phyloP scores from a whole-genome alignment of 2,888 invertebrate genomes.

The Pharmacophagus antenor region DNA sequence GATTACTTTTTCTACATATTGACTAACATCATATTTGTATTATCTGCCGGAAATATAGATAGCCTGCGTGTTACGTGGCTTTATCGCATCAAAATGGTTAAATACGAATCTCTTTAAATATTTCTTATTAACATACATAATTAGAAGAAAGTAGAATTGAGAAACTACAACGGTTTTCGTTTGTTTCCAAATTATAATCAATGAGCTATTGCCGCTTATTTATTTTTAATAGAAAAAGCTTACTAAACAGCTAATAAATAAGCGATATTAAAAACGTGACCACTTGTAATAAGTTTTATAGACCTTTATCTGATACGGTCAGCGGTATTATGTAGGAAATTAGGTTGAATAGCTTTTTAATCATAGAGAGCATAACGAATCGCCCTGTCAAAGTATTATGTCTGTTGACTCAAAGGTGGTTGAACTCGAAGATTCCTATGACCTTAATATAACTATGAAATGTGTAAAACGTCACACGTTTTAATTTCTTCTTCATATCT shows the following conservation, averaged over 20 bases:
- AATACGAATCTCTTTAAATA: too few relatives aligned
- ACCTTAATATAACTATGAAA: neutral
- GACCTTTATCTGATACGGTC: constrained; percentile 31
- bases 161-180: too few relatives aligned
- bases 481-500: constrained; percentile 12
- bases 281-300: constrained; percentile 28
- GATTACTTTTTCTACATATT: too few relatives aligned
- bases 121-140: too few relatives aligned
- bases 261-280: constrained; percentile 29
- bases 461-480: neutral
- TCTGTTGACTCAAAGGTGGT: constrained; percentile 27
- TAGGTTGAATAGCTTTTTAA: constrained; percentile 39
- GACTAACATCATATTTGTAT: too few relatives aligned
- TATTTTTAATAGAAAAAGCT: neutral
- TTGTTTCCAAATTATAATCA: neutral
- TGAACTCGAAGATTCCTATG: constrained; percentile 19
- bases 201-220: too few relatives aligned
- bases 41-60: too few relatives aligned
- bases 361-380: constrained; percentile 38
- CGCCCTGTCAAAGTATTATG: constrained; percentile 34
- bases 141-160: too few relatives aligned
- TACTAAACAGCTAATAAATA: constrained; percentile 12
- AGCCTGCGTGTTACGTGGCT: too few relatives aligned
- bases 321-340: constrained; percentile 32
- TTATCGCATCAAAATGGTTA: too few relatives aligned